phyloP scores from a whole-genome alignment of 1,140 invertebrate genomes.

The Sinonovacula constricta region DNA sequence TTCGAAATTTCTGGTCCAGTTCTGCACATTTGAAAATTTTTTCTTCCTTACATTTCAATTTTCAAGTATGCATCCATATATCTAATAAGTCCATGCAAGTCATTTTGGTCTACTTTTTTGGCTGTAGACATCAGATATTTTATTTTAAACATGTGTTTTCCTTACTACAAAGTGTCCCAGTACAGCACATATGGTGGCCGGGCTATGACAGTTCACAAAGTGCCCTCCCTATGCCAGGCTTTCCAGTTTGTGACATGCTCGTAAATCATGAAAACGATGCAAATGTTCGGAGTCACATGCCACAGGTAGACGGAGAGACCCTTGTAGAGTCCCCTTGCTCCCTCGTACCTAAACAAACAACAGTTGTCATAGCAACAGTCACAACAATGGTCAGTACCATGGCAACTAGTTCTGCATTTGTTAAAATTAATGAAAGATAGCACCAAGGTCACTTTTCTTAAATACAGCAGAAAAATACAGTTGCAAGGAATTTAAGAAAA shows the following conservation, averaged over 20 bases:
- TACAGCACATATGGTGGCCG: too few relatives aligned
- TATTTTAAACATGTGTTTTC: too few relatives aligned
- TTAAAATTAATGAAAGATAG: constrained; percentile 14
- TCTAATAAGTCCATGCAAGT: too few relatives aligned
- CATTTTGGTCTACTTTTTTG: too few relatives aligned
- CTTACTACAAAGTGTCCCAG: too few relatives aligned
- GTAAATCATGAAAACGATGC: constrained; percentile 97
- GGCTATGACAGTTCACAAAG: background rate
- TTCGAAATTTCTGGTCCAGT: too few relatives aligned
- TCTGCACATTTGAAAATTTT: too few relatives aligned
- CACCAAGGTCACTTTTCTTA: background rate
- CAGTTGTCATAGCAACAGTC: constrained; percentile 28
- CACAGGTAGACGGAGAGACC: constrained; percentile 92
- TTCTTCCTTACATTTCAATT: too few relatives aligned
- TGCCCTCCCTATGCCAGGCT: constrained; percentile 1
- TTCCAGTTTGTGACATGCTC: constrained; percentile 84
- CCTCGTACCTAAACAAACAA: constrained; percentile 84
- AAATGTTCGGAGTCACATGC: constrained; percentile 95
- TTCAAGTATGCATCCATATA: too few relatives aligned
- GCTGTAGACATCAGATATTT: too few relatives aligned
- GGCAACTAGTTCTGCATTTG: background rate
- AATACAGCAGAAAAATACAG: background rate
- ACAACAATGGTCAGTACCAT: constrained; percentile 6
- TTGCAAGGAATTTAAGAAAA: too few relatives aligned
- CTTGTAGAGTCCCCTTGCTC: constrained; percentile 96